Evolutionary conservation across 2,888 invertebrate species (phyloP).

Genomic region (Scaptomyza polygonia): DNA sequence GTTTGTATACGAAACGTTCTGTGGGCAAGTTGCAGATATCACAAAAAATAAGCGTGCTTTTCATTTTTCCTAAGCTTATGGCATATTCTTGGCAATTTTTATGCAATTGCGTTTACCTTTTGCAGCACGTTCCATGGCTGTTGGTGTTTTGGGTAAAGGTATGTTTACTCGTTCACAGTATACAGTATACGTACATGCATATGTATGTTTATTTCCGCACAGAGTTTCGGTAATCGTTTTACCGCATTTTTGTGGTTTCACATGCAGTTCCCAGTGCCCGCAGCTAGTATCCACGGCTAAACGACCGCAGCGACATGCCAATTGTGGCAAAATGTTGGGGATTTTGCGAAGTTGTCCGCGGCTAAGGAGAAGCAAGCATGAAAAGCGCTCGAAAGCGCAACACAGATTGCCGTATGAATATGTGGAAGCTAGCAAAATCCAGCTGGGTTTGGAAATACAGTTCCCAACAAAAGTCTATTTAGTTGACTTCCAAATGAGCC

Average conservation of each 20-base stretch:
- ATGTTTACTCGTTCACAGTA: too few relatives aligned
- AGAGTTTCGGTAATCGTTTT: constrained; percentile 67
- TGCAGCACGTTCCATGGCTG: constrained; percentile 12
- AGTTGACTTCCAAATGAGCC: constrained; percentile 25
- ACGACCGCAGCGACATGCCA: constrained; percentile 69
- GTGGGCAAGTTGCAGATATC: neutral
- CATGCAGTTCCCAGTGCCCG: constrained; percentile 53
- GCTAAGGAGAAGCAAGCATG: constrained; percentile 28
- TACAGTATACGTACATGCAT: neutral
- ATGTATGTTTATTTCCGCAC: constrained; percentile 27
- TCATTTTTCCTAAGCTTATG: neutral
- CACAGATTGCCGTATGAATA: constrained; percentile 40
- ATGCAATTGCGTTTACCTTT: constrained; percentile 30
- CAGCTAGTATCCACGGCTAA: constrained; percentile 28
- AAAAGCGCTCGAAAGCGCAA: constrained; percentile 49
- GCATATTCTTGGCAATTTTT: constrained; percentile 20
- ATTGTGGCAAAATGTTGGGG: constrained; percentile 69
- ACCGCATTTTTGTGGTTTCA: constrained; percentile 69
- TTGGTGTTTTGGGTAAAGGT: neutral
- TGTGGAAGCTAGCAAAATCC: neutral
- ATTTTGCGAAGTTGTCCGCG: constrained; percentile 28
- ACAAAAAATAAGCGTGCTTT: neutral
- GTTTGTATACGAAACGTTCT: neutral
- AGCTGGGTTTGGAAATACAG: neutral
- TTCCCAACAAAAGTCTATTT: constrained; percentile 17